phyloP scores from a whole-genome alignment of 35 echinoderm and acorn worm species.

The Ophiothrix spiculata region DNA sequence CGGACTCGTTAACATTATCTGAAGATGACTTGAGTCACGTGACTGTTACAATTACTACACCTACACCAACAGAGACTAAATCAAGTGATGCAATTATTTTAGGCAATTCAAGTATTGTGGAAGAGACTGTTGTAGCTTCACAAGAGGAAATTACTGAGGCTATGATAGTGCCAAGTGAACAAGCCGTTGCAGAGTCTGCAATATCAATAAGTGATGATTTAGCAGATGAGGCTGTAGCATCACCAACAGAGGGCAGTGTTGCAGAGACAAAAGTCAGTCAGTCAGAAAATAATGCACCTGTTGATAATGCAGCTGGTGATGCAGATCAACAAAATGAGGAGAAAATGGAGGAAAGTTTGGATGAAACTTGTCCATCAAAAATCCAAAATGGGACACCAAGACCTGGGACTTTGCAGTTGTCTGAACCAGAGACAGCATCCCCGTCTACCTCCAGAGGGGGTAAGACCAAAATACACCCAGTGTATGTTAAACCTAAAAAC shows the following conservation, averaged over 20 bases:
- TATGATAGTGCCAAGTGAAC: neutral
- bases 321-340: neutral
- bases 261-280: neutral
- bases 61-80: neutral
- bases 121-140: neutral
- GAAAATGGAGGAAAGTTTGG: neutral
- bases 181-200: neutral
- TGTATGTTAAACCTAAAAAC: neutral
- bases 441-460: neutral
- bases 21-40: too few species aligned
- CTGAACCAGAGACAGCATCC: too few species aligned
- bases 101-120: neutral
- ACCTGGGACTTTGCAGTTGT: neutral
- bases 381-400: neutral
- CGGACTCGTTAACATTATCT: too few species aligned
- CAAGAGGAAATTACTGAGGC: neutral
- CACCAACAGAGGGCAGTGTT: neutral
- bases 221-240: neutral
- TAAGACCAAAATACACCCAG: neutral
- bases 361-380: neutral
- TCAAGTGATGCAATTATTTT: neutral
- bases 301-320: neutral
- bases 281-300: neutral
- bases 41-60: too few species aligned
- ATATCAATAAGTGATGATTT: too few species aligned